Percentiles rank a stretch among this genome's conserved stretches.
These are phyloP conservation scores for Branchinecta lynchi DNA, from an alignment of 1,140 invertebrate genomes.

Conservation along the genomic window DNA sequence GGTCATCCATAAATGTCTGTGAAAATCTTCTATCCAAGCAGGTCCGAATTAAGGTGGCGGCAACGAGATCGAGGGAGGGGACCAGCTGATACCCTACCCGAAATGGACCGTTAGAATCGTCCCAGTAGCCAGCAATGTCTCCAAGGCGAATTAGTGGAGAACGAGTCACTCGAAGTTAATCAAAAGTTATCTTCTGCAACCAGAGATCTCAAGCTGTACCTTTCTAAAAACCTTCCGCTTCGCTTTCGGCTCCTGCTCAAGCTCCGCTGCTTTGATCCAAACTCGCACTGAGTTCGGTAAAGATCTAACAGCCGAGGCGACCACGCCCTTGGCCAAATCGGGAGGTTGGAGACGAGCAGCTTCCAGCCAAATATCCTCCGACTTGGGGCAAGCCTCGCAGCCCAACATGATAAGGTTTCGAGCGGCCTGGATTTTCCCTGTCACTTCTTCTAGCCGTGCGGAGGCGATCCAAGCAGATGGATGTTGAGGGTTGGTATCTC, in stretches of 20 bases:
- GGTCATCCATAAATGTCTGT: no score
- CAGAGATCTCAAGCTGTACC: slow-evolving; percentile 23
- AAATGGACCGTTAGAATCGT: no score
- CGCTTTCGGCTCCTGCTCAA: slow-evolving; percentile 87
- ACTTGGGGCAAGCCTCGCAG: slow-evolving; percentile 65
- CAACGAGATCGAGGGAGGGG: no score
- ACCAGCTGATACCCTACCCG: no score
- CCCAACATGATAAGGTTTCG: slow-evolving; percentile 95
- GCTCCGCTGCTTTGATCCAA: slow-evolving; percentile 95
- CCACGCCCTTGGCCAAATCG: slow-evolving; percentile 84
- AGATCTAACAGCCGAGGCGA: slow-evolving; percentile 44
- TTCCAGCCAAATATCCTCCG: slow-evolving; percentile 96
- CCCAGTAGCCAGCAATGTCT: no score
- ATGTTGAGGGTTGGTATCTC: slow-evolving; percentile 98
- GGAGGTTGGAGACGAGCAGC: slow-evolving; percentile 84
- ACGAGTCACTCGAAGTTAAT: no score
- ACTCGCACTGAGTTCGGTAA: slow-evolving; percentile 61
- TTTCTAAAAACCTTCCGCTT: slow-evolving; percentile 81
- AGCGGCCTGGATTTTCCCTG: slow-evolving; percentile 94
- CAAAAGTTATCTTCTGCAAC: no score
- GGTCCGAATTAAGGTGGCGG: no score
- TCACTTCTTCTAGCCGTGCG: slow-evolving; percentile 94
- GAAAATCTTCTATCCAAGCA: no score
- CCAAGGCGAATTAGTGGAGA: no score
- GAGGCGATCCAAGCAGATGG: slow-evolving; percentile 99